These are phyloP conservation scores for Delphinapterus leucas DNA, from an alignment of 2,113 vertebrate species.

Conservation along the genomic window DNA sequence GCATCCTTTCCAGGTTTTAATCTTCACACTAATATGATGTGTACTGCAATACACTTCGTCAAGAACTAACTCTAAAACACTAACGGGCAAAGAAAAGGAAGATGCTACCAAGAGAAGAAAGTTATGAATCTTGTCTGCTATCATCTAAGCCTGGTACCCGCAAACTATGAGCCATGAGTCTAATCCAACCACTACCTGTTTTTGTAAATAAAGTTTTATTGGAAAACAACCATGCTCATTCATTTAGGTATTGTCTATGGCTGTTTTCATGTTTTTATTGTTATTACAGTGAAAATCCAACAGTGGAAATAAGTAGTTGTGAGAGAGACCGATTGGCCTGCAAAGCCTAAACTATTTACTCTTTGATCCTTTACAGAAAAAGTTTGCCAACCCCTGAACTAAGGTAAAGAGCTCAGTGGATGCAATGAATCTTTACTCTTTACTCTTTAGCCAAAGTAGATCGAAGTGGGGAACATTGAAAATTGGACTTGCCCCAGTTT, in stretches of 20 bases:
- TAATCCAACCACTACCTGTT: not conserved
- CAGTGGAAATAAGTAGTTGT: not conserved
- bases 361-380: not conserved
- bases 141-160: not conserved
- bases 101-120: not conserved
- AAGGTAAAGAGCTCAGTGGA: not conserved
- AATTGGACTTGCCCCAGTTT: not conserved
- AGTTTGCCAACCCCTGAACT: not conserved
- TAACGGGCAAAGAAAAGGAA: not conserved
- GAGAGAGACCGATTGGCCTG: not conserved
- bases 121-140: not conserved
- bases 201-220: slow-evolving; percentile 53
- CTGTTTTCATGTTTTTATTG: slow-evolving; percentile 3
- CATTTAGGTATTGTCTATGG: not conserved
- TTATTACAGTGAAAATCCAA: not conserved
- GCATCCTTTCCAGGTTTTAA: not conserved
- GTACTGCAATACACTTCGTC: not conserved
- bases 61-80: slow-evolving; percentile 4
- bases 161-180: not conserved
- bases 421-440: not conserved
- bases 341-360: not conserved
- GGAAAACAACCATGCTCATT: not conserved
- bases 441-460: not conserved
- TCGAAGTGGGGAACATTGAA: not conserved
- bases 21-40: not conserved